These are phyloP conservation scores for Nomada lathburiana DNA, from an alignment of 2,888 invertebrate species.

Conservation along the genomic window DNA sequence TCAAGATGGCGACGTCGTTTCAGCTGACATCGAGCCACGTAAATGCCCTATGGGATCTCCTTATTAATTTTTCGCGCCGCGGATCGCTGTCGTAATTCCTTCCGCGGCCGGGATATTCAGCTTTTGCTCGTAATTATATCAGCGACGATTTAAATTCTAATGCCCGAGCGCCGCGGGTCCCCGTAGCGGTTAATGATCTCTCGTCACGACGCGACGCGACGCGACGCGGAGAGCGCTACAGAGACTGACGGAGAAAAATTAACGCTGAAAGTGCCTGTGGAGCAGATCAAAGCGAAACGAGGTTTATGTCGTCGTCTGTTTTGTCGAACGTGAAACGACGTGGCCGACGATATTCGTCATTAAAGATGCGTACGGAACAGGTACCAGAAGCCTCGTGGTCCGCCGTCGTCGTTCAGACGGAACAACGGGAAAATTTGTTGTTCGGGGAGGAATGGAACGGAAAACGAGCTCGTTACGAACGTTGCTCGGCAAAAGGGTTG, in stretches of 20 bases:
- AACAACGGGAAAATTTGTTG: not conserved
- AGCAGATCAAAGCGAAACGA: constrained; percentile 67
- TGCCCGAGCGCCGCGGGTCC: constrained; percentile 56
- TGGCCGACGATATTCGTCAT: constrained; percentile 44
- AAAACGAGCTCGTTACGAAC: constrained; percentile 10
- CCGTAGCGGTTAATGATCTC: constrained; percentile 69
- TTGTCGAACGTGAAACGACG: constrained; percentile 67
- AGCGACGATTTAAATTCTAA: constrained; percentile 71
- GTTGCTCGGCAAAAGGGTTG: not conserved
- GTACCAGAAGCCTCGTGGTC: constrained; percentile 4
- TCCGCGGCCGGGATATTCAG: constrained; percentile 51
- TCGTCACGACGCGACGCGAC: constrained; percentile 44
- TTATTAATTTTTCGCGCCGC: constrained; percentile 70
- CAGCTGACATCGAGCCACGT: not conserved
- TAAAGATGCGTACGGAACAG: constrained; percentile 34
- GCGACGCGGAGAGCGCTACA: not conserved
- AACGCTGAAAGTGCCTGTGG: constrained; percentile 62
- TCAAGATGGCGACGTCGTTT: not conserved
- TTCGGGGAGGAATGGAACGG: not conserved
- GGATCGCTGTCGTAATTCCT: constrained; percentile 56
- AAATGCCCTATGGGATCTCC: constrained; percentile 58
- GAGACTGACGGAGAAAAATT: constrained; percentile 53
- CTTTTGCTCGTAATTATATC: constrained; percentile 69
- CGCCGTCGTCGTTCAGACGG: not conserved
- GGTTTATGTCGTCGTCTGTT: constrained; percentile 62